Percentiles rank a stretch among this genome's conserved stretches.
Conservation (phyloP, 2,797 vertebrate species). For the Danio tinwini region DNA sequence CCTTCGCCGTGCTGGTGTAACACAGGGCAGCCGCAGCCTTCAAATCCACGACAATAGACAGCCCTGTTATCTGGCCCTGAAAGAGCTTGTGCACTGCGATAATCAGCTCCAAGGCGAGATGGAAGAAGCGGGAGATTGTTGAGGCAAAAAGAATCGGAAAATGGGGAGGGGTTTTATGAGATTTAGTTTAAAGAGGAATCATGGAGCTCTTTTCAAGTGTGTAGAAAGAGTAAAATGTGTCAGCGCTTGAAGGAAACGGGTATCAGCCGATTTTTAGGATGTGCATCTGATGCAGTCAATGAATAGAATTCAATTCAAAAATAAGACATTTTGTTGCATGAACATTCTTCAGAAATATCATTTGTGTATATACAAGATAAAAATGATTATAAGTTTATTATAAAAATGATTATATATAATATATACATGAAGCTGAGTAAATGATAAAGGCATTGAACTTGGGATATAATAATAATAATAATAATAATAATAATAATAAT, state of each 20-base stretch:
- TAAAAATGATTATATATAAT: background rate
- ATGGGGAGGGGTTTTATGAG: slow-evolving; percentile 31
- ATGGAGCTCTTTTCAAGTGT: slow-evolving; percentile 17
- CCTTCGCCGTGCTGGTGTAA: slow-evolving; percentile 70
- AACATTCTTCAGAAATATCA: background rate
- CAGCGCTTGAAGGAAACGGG: background rate
- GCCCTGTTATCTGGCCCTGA: slow-evolving; percentile 64
- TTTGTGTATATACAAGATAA: background rate
- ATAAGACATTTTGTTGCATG: too few species aligned
- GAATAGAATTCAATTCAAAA: background rate
- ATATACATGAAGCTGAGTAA: background rate
- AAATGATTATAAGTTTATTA: background rate
- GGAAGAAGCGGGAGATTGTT: slow-evolving; percentile 26
- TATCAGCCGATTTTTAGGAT: slow-evolving; percentile 10
- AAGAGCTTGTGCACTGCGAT: slow-evolving; percentile 63
- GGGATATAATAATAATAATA: too few species aligned
- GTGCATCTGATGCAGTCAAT: background rate
- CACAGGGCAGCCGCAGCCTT: slow-evolving; percentile 36
- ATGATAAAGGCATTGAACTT: background rate
- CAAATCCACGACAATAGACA: slow-evolving; percentile 64
- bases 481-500: too few species aligned
- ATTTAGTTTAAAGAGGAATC: slow-evolving; percentile 29
- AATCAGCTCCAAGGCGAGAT: slow-evolving; percentile 63
- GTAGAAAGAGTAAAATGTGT: slow-evolving; percentile 16
- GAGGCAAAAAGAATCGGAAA: slow-evolving; percentile 30